Evolutionary conservation across 2,797 vertebrate species (phyloP).

Genomic region (Nasua narica): DNA sequence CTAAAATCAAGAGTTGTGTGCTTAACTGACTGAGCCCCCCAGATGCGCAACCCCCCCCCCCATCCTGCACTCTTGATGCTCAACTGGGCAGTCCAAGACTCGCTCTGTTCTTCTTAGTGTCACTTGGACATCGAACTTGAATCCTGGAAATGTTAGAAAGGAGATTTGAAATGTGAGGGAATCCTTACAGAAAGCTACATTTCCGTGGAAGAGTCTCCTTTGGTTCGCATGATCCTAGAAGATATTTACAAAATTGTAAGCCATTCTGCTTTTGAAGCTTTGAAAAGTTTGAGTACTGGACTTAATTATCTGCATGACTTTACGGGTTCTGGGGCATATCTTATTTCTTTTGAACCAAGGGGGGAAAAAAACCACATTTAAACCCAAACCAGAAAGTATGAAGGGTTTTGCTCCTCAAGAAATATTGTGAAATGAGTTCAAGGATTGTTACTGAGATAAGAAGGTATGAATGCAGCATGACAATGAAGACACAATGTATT

Average conservation of each 20-base stretch:
- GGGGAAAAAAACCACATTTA: not conserved
- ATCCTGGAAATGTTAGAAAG: not conserved
- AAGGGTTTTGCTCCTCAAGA: slow-evolving; percentile 5
- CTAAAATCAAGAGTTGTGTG: not conserved
- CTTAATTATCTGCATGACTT: slow-evolving; percentile 32
- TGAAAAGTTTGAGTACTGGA: not conserved
- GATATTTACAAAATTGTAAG: slow-evolving; percentile 16
- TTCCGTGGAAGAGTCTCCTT: not conserved
- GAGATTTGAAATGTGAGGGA: not conserved
- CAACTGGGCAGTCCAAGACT: not conserved
- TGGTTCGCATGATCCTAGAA: not conserved
- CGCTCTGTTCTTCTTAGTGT: not conserved
- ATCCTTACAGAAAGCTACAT: not conserved
- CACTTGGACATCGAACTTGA: not conserved
- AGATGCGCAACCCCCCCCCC: not conserved
- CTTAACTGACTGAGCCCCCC: not conserved
- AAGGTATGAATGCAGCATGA: not conserved
- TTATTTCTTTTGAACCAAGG: slow-evolving; percentile 42
- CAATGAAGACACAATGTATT: not conserved
- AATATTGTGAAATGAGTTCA: slow-evolving; percentile 12
- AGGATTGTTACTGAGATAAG: not conserved
- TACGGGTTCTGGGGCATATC: not conserved
- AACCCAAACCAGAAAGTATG: not conserved
- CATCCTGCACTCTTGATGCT: not conserved
- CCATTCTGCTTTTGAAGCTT: not conserved